Evolutionary conservation across 2,888 invertebrate genomes (phyloP).

Genomic region (Drosophila flavopinicola): DNA sequence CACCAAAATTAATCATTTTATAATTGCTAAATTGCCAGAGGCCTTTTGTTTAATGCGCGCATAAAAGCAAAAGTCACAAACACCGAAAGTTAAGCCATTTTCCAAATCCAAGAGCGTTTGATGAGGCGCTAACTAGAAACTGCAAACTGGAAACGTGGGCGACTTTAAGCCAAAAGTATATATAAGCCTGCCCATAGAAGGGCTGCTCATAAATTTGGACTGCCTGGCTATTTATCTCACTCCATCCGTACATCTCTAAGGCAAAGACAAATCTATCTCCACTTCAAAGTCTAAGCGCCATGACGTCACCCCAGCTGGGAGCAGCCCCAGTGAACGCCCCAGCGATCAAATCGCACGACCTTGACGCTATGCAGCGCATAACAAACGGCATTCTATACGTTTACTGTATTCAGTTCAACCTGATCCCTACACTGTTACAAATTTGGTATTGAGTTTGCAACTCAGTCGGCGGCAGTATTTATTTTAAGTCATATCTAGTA

Average conservation of each 20-base stretch:
- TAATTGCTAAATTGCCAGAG: slow-evolving; percentile 81
- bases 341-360: slow-evolving; percentile 60
- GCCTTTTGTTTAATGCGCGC: slow-evolving; percentile 15
- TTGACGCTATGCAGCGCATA: slow-evolving; percentile 51
- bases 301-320: slow-evolving; percentile 51
- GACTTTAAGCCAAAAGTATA: slow-evolving; percentile 4
- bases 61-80: background rate
- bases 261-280: background rate
- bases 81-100: slow-evolving; percentile 18
- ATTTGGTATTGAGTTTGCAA: background rate
- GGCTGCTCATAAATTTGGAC: background rate
- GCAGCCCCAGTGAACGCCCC: slow-evolving; percentile 45
- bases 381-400: slow-evolving; percentile 48
- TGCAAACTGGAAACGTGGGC: slow-evolving; percentile 8
- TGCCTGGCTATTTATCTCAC: background rate
- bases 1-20: slow-evolving; percentile 79
- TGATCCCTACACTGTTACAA: slow-evolving; percentile 17
- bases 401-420: slow-evolving; percentile 20
- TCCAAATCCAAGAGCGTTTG: background rate
- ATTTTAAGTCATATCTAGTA: no score
- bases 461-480: no score
- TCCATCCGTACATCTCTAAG: background rate
- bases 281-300: slow-evolving; percentile 9
- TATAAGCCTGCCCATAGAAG: slow-evolving; percentile 1
- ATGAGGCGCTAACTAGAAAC: slow-evolving; percentile 19